Evolutionary conservation across 2,888 invertebrate genomes (phyloP).

Genomic region (Thelaira solivaga): DNA sequence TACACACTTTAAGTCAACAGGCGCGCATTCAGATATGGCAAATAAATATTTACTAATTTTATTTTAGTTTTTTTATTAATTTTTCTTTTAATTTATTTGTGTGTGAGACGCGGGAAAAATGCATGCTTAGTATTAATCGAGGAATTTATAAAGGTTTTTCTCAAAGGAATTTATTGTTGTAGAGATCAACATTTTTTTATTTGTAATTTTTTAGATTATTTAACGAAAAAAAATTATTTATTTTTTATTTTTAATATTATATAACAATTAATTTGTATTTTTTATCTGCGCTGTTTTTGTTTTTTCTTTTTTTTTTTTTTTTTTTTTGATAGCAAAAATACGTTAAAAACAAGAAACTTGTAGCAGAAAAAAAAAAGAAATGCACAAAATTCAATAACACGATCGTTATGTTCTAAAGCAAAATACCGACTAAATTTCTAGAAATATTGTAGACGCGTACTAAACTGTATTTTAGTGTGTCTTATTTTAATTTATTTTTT

Average conservation of each 20-base stretch:
- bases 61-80: slow-evolving; percentile 25
- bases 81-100: slow-evolving; percentile 1
- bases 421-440: slow-evolving; percentile 74
- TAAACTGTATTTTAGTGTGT: slow-evolving; percentile 67
- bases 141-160: too few species aligned
- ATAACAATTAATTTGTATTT: too few species aligned
- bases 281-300: too few species aligned
- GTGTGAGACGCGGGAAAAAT: too few species aligned
- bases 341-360: neutral
- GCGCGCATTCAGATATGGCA: slow-evolving; percentile 46
- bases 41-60: slow-evolving; percentile 60
- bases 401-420: slow-evolving; percentile 66
- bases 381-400: slow-evolving; percentile 24
- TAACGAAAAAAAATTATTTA: too few species aligned
- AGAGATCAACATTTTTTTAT: too few species aligned
- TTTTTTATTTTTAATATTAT: too few species aligned
- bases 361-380: neutral
- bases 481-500: slow-evolving; percentile 24
- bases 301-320: neutral
- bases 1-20: slow-evolving; percentile 19
- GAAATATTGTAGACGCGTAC: slow-evolving; percentile 74
- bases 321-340: neutral
- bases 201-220: too few species aligned
- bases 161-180: too few species aligned
- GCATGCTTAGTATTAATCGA: too few species aligned